phyloP scores from a whole-genome alignment of 2,888 invertebrate genomes.

The Dendrolimus pini region DNA sequence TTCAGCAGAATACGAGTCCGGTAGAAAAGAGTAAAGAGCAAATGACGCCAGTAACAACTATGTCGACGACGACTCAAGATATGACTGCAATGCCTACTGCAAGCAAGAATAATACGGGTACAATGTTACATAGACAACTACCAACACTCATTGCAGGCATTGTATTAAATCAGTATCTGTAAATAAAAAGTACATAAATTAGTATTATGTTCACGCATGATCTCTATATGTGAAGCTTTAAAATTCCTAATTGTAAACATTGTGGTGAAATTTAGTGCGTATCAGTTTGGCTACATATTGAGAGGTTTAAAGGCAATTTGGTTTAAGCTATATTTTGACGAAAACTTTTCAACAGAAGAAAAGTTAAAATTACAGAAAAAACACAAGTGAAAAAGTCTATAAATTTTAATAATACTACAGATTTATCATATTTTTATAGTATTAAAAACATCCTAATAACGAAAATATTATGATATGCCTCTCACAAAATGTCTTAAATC shows the following conservation, averaged over 20 bases:
- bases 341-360: no score
- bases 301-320: no score
- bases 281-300: neutral
- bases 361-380: no score
- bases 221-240: slow-evolving; percentile 23
- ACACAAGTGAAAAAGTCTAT: no score
- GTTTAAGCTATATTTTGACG: no score
- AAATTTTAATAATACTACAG: no score
- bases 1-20: slow-evolving; percentile 45
- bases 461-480: no score
- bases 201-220: slow-evolving; percentile 7
- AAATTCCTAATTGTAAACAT: slow-evolving; percentile 4
- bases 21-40: slow-evolving; percentile 28
- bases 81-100: slow-evolving; percentile 15
- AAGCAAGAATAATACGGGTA: slow-evolving; percentile 22
- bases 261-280: slow-evolving; percentile 18
- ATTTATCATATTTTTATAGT: no score
- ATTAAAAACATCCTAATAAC: no score
- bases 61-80: slow-evolving; percentile 7
- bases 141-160: slow-evolving; percentile 6
- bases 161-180: slow-evolving; percentile 9
- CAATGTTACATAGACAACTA: slow-evolving; percentile 5
- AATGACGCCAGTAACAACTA: slow-evolving; percentile 19
- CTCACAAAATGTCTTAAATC: no score
- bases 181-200: slow-evolving; percentile 8